These are phyloP conservation scores for Hydrocynus forskahlii DNA, from an alignment of 2,797 vertebrate species.

Conservation along the genomic window DNA sequence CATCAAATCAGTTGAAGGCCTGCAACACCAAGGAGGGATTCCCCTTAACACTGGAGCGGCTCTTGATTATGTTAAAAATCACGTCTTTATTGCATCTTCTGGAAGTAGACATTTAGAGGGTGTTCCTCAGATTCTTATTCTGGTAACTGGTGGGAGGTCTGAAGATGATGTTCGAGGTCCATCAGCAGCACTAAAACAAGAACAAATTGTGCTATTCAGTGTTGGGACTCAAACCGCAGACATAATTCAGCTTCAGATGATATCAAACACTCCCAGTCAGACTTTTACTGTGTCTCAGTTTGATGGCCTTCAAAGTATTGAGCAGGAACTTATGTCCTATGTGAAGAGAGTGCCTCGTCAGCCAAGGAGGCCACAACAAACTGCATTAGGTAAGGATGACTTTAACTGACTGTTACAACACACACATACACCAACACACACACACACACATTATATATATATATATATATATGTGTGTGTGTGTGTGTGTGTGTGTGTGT, in stretches of 20 bases:
- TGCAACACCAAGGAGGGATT: slow-evolving; percentile 77
- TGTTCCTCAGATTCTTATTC: slow-evolving; percentile 76
- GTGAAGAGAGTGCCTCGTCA: slow-evolving; percentile 75
- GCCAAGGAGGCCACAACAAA: slow-evolving; percentile 56
- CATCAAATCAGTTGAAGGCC: slow-evolving; percentile 65
- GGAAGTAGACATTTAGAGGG: slow-evolving; percentile 73
- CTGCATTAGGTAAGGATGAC: slow-evolving; percentile 64
- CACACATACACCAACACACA: too few species aligned
- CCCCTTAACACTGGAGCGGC: slow-evolving; percentile 75
- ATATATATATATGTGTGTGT: too few species aligned
- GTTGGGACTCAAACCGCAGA: slow-evolving; percentile 78
- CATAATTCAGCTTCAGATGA: slow-evolving; percentile 76
- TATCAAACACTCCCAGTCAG: slow-evolving; percentile 75
- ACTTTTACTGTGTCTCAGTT: slow-evolving; percentile 71
- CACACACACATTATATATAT: too few species aligned
- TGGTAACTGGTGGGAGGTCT: slow-evolving; percentile 75
- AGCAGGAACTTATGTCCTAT: slow-evolving; percentile 74
- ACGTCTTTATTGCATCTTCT: slow-evolving; percentile 68
- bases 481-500: background rate
- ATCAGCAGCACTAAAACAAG: slow-evolving; percentile 66
- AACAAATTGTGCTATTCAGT: slow-evolving; percentile 69
- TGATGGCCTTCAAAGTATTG: slow-evolving; percentile 68
- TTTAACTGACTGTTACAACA: background rate
- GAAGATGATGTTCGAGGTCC: slow-evolving; percentile 71
- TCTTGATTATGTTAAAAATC: slow-evolving; percentile 70